phyloP scores from a whole-genome alignment of 2,888 invertebrate genomes.

The Cataglyphis cursor region DNA sequence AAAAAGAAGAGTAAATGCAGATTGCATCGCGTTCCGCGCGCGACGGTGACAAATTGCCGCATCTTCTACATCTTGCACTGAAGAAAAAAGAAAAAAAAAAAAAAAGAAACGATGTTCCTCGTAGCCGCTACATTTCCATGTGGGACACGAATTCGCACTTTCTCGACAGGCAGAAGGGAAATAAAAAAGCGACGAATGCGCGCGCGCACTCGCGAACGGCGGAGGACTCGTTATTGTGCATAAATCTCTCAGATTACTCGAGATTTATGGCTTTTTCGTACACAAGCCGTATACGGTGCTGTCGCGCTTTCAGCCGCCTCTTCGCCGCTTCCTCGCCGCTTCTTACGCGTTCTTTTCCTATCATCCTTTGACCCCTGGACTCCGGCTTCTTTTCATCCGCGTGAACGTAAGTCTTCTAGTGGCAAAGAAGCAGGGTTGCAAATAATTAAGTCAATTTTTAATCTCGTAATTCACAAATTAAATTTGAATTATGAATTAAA shows the following conservation, averaged over 20 bases:
- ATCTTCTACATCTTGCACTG: background rate
- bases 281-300: background rate
- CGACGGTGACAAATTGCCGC: slow-evolving; percentile 24
- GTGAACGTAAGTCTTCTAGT: slow-evolving; percentile 15
- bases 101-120: background rate
- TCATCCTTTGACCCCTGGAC: slow-evolving; percentile 10
- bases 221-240: slow-evolving; percentile 27
- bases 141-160: slow-evolving; percentile 38
- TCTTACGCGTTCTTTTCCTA: background rate
- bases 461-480: too few species aligned
- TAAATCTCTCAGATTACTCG: slow-evolving; percentile 57
- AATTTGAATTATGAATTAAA: too few species aligned
- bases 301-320: background rate
- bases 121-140: slow-evolving; percentile 1
- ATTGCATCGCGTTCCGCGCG: slow-evolving; percentile 21
- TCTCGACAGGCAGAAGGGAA: slow-evolving; percentile 29
- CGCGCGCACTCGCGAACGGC: background rate
- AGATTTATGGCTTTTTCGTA: slow-evolving; percentile 57
- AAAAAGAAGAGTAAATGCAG: background rate
- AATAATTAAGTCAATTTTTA: too few species aligned
- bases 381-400: slow-evolving; percentile 18
- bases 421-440: background rate
- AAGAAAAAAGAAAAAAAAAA: background rate
- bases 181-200: slow-evolving; percentile 5
- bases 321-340: background rate